Percentiles rank a stretch among this genome's conserved stretches.
These are phyloP conservation scores for Eurypyga helias DNA, from an alignment of 2,113 vertebrate species.

Conservation along the genomic window DNA sequence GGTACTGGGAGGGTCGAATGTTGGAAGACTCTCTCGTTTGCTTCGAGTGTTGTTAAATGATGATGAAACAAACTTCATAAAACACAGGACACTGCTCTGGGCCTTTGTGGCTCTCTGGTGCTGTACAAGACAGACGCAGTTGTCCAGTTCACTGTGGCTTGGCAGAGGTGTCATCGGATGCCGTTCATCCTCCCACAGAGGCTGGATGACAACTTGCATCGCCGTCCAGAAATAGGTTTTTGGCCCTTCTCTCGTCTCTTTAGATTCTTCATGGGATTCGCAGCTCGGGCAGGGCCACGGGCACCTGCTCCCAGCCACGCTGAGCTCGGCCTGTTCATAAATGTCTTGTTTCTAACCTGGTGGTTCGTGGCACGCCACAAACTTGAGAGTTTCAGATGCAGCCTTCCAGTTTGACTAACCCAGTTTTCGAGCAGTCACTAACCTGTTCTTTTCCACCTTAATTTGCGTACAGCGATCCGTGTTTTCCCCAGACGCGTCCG, in stretches of 20 bases:
- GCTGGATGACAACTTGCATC: background rate
- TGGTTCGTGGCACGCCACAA: background rate
- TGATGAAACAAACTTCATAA: background rate
- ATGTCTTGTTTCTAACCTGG: background rate
- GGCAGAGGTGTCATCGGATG: background rate
- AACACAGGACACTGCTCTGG: background rate
- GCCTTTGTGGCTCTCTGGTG: background rate
- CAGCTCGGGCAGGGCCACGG: background rate
- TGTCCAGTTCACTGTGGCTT: background rate
- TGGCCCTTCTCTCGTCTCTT: background rate
- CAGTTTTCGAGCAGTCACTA: background rate
- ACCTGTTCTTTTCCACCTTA: constrained; percentile 2
- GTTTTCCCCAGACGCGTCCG: constrained; percentile 8
- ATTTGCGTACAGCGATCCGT: background rate
- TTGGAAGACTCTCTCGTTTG: background rate
- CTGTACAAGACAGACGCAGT: background rate
- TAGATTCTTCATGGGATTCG: background rate
- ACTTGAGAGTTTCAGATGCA: background rate
- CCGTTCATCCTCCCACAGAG: background rate
- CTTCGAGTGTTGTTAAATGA: background rate
- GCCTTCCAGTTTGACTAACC: background rate
- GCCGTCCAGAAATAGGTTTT: constrained; percentile 1
- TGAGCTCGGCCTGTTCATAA: background rate
- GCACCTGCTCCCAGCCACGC: background rate
- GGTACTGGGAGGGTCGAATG: background rate